Evolutionary conservation across 2,113 vertebrate genomes (phyloP).

Genomic region (Poicephalus meyeri): DNA sequence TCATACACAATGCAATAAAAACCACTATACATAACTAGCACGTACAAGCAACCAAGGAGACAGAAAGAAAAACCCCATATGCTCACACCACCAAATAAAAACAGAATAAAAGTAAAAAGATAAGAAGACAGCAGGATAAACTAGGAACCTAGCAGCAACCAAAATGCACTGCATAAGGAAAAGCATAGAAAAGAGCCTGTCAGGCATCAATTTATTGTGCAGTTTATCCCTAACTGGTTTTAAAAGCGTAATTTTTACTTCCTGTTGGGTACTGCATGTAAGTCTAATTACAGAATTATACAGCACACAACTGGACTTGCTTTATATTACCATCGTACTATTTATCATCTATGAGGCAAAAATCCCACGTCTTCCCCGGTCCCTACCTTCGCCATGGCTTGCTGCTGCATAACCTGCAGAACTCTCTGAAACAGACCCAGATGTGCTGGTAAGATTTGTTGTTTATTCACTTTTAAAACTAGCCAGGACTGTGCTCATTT

Average conservation of each 20-base stretch:
- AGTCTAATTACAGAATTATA: background rate
- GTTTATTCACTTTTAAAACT: background rate
- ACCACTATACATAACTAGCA: fast-evolving
- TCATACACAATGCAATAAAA: fast-evolving
- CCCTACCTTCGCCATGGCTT: background rate
- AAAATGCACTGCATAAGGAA: background rate
- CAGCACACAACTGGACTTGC: background rate
- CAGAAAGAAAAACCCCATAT: fast-evolving
- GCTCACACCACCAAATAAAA: background rate
- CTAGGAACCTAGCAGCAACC: background rate
- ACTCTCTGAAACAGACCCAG: background rate
- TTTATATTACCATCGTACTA: background rate
- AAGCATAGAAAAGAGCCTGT: background rate
- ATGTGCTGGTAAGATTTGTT: background rate
- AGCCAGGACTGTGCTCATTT: background rate
- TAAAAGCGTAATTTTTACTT: background rate
- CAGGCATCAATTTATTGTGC: background rate
- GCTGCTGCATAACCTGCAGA: background rate
- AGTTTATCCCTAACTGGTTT: background rate
- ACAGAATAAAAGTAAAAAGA: background rate
- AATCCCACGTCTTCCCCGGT: background rate
- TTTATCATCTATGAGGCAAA: background rate
- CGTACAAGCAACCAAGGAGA: background rate
- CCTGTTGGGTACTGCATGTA: background rate
- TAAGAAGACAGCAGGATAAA: background rate